A percentile compares a stretch with the other conserved stretches of the same genome.
These are phyloP conservation scores for Tiphia femorata DNA, from an alignment of 2,888 invertebrate genomes.

Conservation along the genomic window DNA sequence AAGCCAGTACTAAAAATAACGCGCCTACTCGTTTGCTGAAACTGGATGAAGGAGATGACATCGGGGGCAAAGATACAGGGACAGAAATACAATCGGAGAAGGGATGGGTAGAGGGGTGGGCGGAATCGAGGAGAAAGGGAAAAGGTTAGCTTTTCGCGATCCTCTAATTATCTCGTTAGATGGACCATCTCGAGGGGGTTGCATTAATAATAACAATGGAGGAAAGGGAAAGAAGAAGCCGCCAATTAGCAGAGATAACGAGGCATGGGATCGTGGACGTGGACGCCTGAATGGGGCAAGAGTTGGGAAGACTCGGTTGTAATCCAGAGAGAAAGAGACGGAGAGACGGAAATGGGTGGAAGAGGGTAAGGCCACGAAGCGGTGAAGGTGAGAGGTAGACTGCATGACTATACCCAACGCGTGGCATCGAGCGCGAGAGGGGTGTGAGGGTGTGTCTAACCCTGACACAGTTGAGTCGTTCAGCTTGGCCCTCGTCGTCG, in stretches of 20 bases:
- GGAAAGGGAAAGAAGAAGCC: conserved; percentile 23
- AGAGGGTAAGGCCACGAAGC: conserved; percentile 23
- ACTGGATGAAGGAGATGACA: too few species aligned
- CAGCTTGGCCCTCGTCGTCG: conserved; percentile 43
- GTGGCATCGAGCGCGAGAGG: conserved; percentile 23
- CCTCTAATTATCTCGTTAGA: conserved; percentile 48
- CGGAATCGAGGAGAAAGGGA: too few species aligned
- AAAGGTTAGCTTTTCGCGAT: neutral
- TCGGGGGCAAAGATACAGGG: too few species aligned
- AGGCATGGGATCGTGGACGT: conserved; percentile 27
- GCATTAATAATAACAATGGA: conserved; percentile 42
- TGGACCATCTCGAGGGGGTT: conserved; percentile 27
- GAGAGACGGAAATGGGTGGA: conserved; percentile 7
- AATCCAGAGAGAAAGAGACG: neutral
- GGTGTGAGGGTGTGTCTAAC: conserved; percentile 45
- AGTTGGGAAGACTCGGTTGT: neutral
- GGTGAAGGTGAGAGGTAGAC: conserved; percentile 30
- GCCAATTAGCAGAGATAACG: conserved; percentile 55
- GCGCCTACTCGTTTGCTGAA: too few species aligned
- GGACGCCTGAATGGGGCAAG: conserved; percentile 15
- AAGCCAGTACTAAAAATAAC: too few species aligned
- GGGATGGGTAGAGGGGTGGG: neutral
- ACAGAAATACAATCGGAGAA: neutral
- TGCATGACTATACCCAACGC: too few species aligned
- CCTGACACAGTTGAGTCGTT: conserved; percentile 63